Evolutionary conservation across 2,797 vertebrate genomes (phyloP), one percentile per base, ranked within the genome.

Genomic region (Melanotaenia trifasciata): DNA sequence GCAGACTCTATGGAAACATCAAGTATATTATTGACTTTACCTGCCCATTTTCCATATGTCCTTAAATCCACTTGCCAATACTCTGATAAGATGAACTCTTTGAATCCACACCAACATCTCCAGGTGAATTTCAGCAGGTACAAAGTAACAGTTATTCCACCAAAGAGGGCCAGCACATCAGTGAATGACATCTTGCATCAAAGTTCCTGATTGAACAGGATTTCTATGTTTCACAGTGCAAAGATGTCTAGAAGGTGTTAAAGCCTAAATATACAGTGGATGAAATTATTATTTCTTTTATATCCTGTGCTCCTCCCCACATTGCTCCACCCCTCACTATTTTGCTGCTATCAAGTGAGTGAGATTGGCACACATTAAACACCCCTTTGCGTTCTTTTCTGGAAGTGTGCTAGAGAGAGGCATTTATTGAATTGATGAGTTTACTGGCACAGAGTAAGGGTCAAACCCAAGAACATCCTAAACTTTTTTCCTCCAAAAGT

Each of bases 21-120:
- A 45, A 30, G 2, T 38, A 6, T 53, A n/a, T 18, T 0, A 67
- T 33, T 64, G 47, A 56, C 30, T 51, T 90, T 90, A 96, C 95
- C 94, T 91, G 94, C 95, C 95, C 95, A 96, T 78, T 85, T 85
- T 1, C 95, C 94, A 24, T 87, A 94, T 10, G 22, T 80, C 68
- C 71, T 90, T 38, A 96, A 68, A 62, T 95, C 87, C 51, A 85
- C 79, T 38, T 79, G 82, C 93, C 93, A 95, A 45, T 89, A 10
- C 8, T 80, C 64, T 20, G 95, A 94, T 40, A 94, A 59, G 50
- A 95, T 1, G 63, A 91, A 94, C 3, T 84, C 38, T 72, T 67
- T 89, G 57, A 95, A 84, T 57, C 90, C 93, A 61, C 74, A 64
- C 86, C 91, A 94, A 57, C 89, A 92, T 59, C n/a, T 84, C 94